Conservation (phyloP, 53 echinoderm and acorn worm genomes). For the Temnopleurus reevesii region DNA sequence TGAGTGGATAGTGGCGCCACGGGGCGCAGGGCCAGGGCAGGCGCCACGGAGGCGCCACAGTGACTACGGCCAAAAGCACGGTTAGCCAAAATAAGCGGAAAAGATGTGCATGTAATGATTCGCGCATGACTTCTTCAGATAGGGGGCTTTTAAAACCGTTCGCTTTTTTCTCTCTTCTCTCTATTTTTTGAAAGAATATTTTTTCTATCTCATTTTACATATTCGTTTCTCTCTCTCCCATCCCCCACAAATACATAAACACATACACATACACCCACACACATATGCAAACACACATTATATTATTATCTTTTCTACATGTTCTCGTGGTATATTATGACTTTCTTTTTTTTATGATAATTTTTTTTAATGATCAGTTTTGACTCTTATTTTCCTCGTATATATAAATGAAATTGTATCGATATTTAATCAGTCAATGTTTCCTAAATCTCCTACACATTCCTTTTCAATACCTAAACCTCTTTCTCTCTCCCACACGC, state of each 20-base stretch:
- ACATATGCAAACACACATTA: too few relatives aligned
- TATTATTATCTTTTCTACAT: too few relatives aligned
- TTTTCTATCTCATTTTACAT: not conserved
- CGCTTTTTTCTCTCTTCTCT: not conserved
- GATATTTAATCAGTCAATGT: too few relatives aligned
- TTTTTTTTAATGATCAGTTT: too few relatives aligned
- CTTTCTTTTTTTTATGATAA: too few relatives aligned
- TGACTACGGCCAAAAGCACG: not conserved
- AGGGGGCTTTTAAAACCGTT: conserved; percentile 26
- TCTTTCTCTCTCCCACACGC: too few relatives aligned
- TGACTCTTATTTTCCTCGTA: too few relatives aligned
- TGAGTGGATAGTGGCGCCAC: conserved; percentile 9
- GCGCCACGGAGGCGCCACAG: conserved; percentile 9
- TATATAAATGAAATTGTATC: too few relatives aligned
- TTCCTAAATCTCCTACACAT: too few relatives aligned
- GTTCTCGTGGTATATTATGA: too few relatives aligned
- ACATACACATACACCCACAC: not conserved
- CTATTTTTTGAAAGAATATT: too few relatives aligned
- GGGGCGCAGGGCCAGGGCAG: not conserved
- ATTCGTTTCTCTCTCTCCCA: not conserved
- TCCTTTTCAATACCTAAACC: too few relatives aligned
- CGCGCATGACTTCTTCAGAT: conserved; percentile 43
- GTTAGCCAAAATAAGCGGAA: conserved; percentile 40
- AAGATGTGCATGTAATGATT: conserved; percentile 47
- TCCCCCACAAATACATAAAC: not conserved